phyloP scores from a whole-genome alignment of 2,888 invertebrate species.

The Campoplex nolae region DNA sequence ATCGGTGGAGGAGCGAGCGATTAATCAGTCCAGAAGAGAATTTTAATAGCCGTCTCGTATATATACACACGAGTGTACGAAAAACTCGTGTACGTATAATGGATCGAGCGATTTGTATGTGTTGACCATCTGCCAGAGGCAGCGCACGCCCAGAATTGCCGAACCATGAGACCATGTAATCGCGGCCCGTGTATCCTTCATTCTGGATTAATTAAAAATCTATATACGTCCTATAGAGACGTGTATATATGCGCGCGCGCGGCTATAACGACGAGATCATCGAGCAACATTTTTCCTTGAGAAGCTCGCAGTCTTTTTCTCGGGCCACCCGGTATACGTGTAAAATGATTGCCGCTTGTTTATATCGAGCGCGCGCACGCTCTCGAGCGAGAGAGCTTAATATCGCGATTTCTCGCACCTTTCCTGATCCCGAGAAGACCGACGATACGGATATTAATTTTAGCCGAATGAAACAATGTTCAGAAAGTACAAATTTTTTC shows the following conservation, averaged over 20 bases:
- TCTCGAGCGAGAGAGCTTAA: conserved; percentile 49
- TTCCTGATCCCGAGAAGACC: not conserved
- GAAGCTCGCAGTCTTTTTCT: conserved; percentile 26
- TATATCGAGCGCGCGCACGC: conserved; percentile 3
- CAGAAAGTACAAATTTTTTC: not conserved
- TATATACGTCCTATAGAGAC: conserved; percentile 19
- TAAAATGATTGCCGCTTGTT: conserved; percentile 59
- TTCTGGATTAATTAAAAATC: conserved; percentile 66
- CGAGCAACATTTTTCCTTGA: conserved; percentile 26
- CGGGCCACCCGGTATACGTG: conserved; percentile 58
- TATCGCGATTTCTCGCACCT: conserved; percentile 64
- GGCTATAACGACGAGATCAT: conserved; percentile 28
- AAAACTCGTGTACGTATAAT: not conserved
- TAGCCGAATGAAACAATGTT: not conserved
- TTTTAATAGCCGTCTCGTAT: conserved; percentile 60
- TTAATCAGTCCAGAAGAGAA: conserved; percentile 76
- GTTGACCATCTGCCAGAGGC: conserved; percentile 67
- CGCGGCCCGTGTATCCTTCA: conserved; percentile 55
- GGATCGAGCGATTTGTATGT: conserved; percentile 10
- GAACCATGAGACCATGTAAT: conserved; percentile 64
- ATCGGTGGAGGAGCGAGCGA: conserved; percentile 74
- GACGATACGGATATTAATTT: conserved; percentile 17
- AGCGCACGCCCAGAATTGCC: conserved; percentile 60
- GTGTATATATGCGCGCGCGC: not conserved
- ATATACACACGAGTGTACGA: conserved; percentile 2